phyloP scores from a whole-genome alignment of 1,140 invertebrate genomes.

The Spodoptera litura region DNA sequence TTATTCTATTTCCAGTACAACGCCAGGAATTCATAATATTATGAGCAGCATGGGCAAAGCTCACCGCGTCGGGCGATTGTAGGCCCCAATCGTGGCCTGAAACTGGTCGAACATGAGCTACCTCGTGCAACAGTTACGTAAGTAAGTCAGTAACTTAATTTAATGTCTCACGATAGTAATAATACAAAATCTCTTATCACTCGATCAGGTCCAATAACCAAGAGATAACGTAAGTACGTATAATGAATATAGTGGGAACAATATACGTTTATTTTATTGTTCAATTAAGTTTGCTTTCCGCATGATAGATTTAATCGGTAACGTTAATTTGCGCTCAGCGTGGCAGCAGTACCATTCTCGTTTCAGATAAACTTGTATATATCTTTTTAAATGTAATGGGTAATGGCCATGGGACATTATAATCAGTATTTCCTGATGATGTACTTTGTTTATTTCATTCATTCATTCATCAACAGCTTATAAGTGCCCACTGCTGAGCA shows the following conservation, averaged over 20 bases:
- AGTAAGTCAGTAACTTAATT: too few species aligned
- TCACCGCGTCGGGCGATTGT: too few species aligned
- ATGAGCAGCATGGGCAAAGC: too few species aligned
- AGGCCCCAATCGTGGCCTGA: too few species aligned
- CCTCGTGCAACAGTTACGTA: too few species aligned
- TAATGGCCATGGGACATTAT: neutral
- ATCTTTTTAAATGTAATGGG: neutral
- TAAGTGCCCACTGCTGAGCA: too few species aligned
- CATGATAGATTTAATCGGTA: constrained; percentile 26
- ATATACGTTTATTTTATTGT: constrained; percentile 13
- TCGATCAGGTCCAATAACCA: neutral
- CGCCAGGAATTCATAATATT: too few species aligned
- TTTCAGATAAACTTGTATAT: constrained; percentile 27
- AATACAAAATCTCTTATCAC: neutral
- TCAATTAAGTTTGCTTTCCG: constrained; percentile 5
- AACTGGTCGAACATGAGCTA: too few species aligned
- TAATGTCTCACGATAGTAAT: too few species aligned
- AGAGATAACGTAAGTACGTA: neutral
- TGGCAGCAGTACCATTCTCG: neutral
- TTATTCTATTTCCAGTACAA: too few species aligned
- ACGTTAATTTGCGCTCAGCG: constrained; percentile 2
- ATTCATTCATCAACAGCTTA: too few species aligned
- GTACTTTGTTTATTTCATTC: neutral
- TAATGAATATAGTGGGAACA: neutral
- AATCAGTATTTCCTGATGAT: neutral